These are phyloP conservation scores for Conistra vaccinii DNA, from an alignment of 2,888 invertebrate species.

Conservation along the genomic window DNA sequence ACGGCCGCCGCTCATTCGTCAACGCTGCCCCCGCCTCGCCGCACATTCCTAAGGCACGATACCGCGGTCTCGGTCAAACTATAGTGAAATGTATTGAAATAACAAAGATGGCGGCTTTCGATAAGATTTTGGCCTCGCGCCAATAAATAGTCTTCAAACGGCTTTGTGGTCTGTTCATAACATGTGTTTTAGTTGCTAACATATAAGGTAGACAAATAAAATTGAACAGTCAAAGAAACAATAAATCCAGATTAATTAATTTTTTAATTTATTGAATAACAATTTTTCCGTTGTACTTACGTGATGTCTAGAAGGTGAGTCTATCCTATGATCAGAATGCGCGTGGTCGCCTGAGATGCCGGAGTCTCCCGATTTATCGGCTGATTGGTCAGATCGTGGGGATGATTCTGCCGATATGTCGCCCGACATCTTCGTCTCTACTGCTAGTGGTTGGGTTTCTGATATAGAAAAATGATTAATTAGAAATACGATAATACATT, in stretches of 20 bases:
- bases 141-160: not conserved
- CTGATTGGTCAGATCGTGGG: constrained; percentile 87
- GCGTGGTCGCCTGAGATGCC: constrained; percentile 94
- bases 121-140: not conserved
- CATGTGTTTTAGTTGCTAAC: not conserved
- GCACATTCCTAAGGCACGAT: too few relatives aligned
- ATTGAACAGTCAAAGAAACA: not conserved
- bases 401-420: constrained; percentile 84
- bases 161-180: not conserved
- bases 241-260: too few relatives aligned
- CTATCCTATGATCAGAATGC: constrained; percentile 86
- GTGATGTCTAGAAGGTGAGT: constrained; percentile 85
- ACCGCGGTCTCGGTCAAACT: too few relatives aligned
- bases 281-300: constrained; percentile 69
- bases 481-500: too few relatives aligned
- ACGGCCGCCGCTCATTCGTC: too few relatives aligned
- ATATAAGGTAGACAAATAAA: not conserved
- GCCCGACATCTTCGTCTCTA: constrained; percentile 88
- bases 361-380: constrained; percentile 95
- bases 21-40: too few relatives aligned
- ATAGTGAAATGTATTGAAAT: not conserved
- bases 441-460: constrained; percentile 85
- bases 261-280: not conserved
- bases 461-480: constrained; percentile 14
- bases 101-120: not conserved